Evolutionary conservation across 2,888 invertebrate genomes (phyloP), one percentile per base, ranked within the genome.

Genomic region (Drosophila putrida): DNA sequence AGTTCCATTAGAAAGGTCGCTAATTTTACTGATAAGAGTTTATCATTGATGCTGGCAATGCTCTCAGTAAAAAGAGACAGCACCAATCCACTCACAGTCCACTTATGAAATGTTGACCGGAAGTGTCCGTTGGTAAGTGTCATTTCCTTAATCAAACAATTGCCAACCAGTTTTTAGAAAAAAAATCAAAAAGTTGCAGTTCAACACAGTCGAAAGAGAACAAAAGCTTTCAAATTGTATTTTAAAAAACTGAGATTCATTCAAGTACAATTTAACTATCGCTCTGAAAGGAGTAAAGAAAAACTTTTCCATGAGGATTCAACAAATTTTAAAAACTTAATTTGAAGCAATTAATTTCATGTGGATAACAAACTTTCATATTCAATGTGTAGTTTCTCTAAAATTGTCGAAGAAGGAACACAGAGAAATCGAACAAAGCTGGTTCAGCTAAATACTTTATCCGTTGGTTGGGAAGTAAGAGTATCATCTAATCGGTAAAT

Each of bases 11-110:
- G 67, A 82, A 83, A 83, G 83, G 83, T 83, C 82, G 77, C 74
- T 72, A 77, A 85, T 80, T 89, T 85, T 67, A 83, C 89, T 85
- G 85, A 85, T 85, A 85, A 85, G 87, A 85, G 65, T 58, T 58
- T 51, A 4, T 57, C 60, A 50, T 71, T 50, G 43, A 36, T 68
- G 78, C 64, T 85, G 89, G 89, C 89, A 85, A 85, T 63, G 77
- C 88, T 38, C 33, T 13, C n/a, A 33, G 9, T 28, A 58, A 59
- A 63, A 31, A 55, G 71, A 53, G 54, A 62, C 15, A 49, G 55
- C 59, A 36, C 41, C 46, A 63, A 55, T 33, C 11, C 13, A 27
- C 31, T 47, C n/a, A 25, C 28, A 58, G 60, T n/a, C 41, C 49
- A 41, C 75, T 59, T 65, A 47, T 63, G 66, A 50, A 57, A 43